Evolutionary conservation across 2,113 vertebrate species (phyloP), one percentile per base, ranked within the genome.

Genomic region (Ivindomyrus marchei): DNA sequence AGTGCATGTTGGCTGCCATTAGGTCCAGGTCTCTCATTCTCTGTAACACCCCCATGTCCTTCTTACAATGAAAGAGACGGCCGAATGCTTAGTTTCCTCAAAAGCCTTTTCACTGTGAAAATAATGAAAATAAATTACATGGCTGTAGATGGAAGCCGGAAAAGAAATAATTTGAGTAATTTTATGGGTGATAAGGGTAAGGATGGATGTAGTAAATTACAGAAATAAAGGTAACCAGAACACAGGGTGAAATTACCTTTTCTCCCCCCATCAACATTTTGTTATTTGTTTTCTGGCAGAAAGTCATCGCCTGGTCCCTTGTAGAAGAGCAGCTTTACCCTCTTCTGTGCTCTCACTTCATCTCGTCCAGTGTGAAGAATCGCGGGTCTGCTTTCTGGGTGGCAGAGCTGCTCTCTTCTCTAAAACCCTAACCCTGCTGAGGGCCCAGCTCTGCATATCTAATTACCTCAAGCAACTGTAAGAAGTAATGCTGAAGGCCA

Each of bases 121-220:
- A 83, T 83, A 83, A 83, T 89, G 88, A 53, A 36, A 53, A 53
- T 89, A 83, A 56, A 83, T 83, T 77, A 36, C 50, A 15, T 36
- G 7, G 70, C 47, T 80, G n/a, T 84, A 56, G 62, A 89, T 84
- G 88, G 47, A 80, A 84, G 70, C 70, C 21, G 19, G 88, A 89
- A 80, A 52, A 89, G 47, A 52, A 53, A 77, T 89, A 89, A 89
- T 89, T 84, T 52, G 36, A 84, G 88, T 89, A 31, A 84, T 89
- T 89, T 89, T 49, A 27, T 31, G 50, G 88, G 66, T 50, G 46
- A 89, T 80, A 62, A 74, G n/a, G 19, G 88, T 13, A 47, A n/a
- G 88, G 70, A 36, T 53, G 88, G 36, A 46, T 83, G 88, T 56
- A 56, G 50, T 27, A 56, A 56, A 84, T 56, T 36, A 47, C 88